Conservation (phyloP, 2,888 invertebrate genomes). For the Trachelus iudaicus region DNA sequence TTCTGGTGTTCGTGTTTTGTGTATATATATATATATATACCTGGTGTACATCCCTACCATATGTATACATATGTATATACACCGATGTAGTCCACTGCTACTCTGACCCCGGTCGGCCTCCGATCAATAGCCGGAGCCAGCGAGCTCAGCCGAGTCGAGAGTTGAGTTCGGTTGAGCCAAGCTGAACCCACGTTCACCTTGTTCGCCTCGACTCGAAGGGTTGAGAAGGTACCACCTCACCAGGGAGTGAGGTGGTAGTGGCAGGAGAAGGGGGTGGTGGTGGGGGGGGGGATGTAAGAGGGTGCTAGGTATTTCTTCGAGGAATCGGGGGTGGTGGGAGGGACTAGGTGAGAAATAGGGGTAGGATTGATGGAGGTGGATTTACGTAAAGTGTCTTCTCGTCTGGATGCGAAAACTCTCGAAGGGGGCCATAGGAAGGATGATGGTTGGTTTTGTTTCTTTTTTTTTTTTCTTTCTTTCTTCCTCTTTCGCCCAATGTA, state of each 20-base stretch:
- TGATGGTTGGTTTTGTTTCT: neutral
- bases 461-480: neutral
- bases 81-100: conserved; percentile 61
- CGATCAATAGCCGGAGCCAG: conserved; percentile 63
- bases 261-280: no score
- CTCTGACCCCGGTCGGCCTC: conserved; percentile 64
- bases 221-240: neutral
- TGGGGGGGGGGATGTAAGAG: neutral
- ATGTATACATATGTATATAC: conserved; percentile 13
- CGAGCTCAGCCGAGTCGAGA: conserved; percentile 53
- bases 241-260: no score
- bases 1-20: neutral
- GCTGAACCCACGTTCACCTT: conserved; percentile 27
- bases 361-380: neutral
- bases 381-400: neutral
- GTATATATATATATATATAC: conserved; percentile 3
- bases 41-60: conserved; percentile 3
- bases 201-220: conserved; percentile 9
- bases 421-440: neutral
- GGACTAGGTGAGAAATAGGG: neutral
- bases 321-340: neutral
- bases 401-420: neutral
- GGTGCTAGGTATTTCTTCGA: neutral
- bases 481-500: neutral
- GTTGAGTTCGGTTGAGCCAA: conserved; percentile 46